phyloP scores from a whole-genome alignment of 2,888 invertebrate species.

The Apodemia arnacis region DNA sequence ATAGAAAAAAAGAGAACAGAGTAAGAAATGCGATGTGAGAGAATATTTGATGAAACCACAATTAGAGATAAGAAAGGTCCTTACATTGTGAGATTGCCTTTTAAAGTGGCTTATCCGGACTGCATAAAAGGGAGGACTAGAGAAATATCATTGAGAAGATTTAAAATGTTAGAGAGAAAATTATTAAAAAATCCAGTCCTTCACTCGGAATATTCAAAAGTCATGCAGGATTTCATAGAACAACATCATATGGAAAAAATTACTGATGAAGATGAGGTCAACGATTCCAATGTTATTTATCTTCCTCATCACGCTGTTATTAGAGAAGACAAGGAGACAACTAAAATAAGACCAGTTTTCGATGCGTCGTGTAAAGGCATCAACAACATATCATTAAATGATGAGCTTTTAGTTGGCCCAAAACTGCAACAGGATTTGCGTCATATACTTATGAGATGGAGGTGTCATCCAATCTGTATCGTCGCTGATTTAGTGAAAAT shows the following conservation, averaged over 20 bases:
- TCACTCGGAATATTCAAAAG: background rate
- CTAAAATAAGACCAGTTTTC: background rate
- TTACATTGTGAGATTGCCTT: too few species aligned
- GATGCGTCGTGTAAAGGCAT: background rate
- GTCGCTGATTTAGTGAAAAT: slow-evolving; percentile 17
- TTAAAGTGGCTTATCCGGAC: too few species aligned
- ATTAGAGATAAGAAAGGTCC: too few species aligned
- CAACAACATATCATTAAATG: background rate
- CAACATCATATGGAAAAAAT: background rate
- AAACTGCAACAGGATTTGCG: background rate
- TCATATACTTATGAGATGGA: background rate
- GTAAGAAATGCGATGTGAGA: too few species aligned
- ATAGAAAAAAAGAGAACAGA: too few species aligned
- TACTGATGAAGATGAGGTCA: background rate
- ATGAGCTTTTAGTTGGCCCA: background rate
- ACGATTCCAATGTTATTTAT: background rate
- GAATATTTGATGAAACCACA: too few species aligned
- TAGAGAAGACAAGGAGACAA: background rate
- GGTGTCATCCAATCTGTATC: background rate
- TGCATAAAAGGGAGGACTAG: too few species aligned
- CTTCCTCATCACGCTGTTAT: background rate
- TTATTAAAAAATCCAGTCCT: too few species aligned
- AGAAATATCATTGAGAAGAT: too few species aligned
- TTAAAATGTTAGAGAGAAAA: too few species aligned
- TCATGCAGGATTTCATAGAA: background rate